phyloP scores from a whole-genome alignment of 2,113 vertebrate genomes.

The Carassius gibelio region DNA sequence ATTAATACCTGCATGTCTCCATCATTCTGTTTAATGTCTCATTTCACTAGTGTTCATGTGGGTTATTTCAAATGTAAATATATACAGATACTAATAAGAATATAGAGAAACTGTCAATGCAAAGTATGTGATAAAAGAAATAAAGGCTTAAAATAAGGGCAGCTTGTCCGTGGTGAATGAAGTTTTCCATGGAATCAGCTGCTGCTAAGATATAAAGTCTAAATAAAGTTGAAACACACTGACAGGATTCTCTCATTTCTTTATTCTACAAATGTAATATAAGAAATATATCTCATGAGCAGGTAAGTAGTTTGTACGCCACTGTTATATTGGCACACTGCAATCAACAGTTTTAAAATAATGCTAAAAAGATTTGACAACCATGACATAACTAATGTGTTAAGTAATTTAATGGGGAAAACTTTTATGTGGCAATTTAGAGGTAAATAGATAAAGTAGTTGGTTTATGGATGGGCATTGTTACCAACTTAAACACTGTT shows the following conservation, averaged over 20 bases:
- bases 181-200: background rate
- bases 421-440: too few relatives aligned
- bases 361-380: too few relatives aligned
- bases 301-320: too few relatives aligned
- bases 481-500: too few relatives aligned
- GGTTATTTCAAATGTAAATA: conserved; percentile 20
- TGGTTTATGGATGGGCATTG: too few relatives aligned
- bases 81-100: conserved; percentile 37
- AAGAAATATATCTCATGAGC: background rate
- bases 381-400: too few relatives aligned
- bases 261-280: background rate
- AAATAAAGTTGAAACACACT: conserved; percentile 17
- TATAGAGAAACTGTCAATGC: conserved; percentile 52
- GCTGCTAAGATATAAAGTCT: background rate
- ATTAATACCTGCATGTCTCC: background rate
- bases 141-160: conserved; percentile 46
- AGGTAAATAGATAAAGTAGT: too few relatives aligned
- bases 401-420: too few relatives aligned
- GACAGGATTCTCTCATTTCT: background rate
- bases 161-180: background rate
- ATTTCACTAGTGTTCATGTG: background rate
- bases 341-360: too few relatives aligned
- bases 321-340: too few relatives aligned
- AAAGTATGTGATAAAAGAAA: conserved; percentile 49
- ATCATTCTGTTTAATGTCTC: conserved; percentile 24